Percentiles rank a stretch among this genome's conserved stretches.
Conservation (phyloP, 2,888 invertebrate genomes). For the Drosophila subsilvestris region DNA sequence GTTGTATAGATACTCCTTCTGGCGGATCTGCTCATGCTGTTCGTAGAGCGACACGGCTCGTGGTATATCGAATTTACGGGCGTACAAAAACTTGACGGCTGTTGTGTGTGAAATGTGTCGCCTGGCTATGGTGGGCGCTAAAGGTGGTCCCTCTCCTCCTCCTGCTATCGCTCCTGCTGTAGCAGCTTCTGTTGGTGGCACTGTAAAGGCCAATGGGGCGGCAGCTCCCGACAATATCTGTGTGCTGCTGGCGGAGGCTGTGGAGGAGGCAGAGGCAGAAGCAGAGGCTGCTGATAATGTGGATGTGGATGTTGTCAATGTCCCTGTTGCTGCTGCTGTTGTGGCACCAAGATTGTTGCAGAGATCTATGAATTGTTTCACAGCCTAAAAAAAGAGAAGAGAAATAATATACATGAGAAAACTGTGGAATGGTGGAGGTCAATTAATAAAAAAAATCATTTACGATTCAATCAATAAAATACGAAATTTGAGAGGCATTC, state of each 20-base stretch:
- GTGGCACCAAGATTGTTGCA: conserved; percentile 82
- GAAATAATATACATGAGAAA: neutral
- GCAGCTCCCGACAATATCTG: conserved; percentile 42
- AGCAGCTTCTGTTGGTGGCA: conserved; percentile 29
- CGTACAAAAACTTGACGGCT: conserved; percentile 96
- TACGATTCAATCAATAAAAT: too few relatives aligned
- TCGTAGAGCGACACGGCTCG: conserved; percentile 96
- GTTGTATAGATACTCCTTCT: conserved; percentile 92
- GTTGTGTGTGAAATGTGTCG: conserved; percentile 88
- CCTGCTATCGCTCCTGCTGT: conserved; percentile 6
- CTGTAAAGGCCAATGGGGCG: conserved; percentile 27
- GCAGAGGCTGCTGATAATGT: conserved; percentile 27
- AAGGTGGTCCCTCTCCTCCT: neutral
- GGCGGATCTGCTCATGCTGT: conserved; percentile 95
- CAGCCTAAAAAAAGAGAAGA: conserved; percentile 72
- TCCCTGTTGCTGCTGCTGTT: conserved; percentile 19
- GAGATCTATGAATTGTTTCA: conserved; percentile 84
- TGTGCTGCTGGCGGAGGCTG: conserved; percentile 52
- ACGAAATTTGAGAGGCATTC: too few relatives aligned
- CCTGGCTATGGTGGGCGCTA: conserved; percentile 51
- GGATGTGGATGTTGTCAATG: conserved; percentile 28
- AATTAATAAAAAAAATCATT: too few relatives aligned
- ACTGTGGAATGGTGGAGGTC: neutral
- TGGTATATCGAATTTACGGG: conserved; percentile 96
- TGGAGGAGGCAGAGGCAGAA: conserved; percentile 14